Conservation (phyloP, 2,888 invertebrate species). For the Cryptus armator region DNA sequence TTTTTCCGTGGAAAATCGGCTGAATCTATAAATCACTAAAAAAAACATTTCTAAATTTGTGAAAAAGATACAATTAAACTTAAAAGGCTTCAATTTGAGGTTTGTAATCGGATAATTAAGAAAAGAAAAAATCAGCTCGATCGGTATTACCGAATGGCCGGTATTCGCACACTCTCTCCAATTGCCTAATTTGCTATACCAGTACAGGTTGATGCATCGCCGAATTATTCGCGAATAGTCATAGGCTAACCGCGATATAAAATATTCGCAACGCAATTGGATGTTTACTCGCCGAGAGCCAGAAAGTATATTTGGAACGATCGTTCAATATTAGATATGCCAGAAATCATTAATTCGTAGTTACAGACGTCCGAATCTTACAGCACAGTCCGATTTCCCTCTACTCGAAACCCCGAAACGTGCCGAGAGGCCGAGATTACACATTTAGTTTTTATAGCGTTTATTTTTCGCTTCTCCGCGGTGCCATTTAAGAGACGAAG, state of each 20-base stretch:
- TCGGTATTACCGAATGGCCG: too few relatives aligned
- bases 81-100: too few relatives aligned
- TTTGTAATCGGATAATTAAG: too few relatives aligned
- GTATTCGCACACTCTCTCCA: too few relatives aligned
- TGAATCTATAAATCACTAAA: too few relatives aligned
- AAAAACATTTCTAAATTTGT: too few relatives aligned
- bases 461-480: neutral
- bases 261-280: neutral
- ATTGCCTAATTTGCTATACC: neutral
- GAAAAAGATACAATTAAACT: too few relatives aligned
- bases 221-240: neutral
- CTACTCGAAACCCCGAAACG: too few relatives aligned
- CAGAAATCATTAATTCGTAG: neutral
- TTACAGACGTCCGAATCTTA: neutral
- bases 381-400: too few relatives aligned
- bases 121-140: too few relatives aligned
- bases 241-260: too few relatives aligned
- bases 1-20: too few relatives aligned
- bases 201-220: neutral
- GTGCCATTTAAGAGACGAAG: neutral
- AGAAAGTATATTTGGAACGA: conserved; percentile 33
- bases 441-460: neutral
- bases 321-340: neutral
- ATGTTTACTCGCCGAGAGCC: neutral
- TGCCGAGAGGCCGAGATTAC: neutral